Evolutionary conservation across 2,888 invertebrate genomes (phyloP), one percentile per base, ranked within the genome.

Genomic region (Microdon myrmicae): DNA sequence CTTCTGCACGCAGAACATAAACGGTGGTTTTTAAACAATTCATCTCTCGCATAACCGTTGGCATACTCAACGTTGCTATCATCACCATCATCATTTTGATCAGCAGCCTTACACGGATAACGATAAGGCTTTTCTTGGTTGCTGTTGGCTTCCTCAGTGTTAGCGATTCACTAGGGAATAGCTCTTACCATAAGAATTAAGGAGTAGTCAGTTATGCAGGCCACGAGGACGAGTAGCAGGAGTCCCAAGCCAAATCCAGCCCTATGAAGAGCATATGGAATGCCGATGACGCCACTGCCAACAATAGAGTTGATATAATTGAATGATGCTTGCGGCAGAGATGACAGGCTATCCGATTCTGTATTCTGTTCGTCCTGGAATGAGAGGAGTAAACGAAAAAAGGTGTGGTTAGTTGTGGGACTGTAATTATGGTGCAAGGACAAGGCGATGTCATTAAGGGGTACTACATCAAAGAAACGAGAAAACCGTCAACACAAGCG

Each of bases 261-360:
- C 73, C 90, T 86, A 71, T 88, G 87, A 4, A 92, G 81, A 0
- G 92, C 91, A 77, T 88, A 92, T n/a, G 90, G 89, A 77, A 90
- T 89, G 49, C 92, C 92, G 73, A 92, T 92, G 47, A 92, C 89
- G 66, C 92, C 92, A 72, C 91, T 91, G 54, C 92, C 92, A 67
- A 92, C 88, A 75, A 92, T 92, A 38, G 91, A 91, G 81, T 92
- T 92, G 74, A 92, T 90, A 79, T 90, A 92, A 82, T 92, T 92
- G 79, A 92, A 92, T 78, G 90, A 89, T 67, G 91, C 90, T 81
- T 87, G 85, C 17, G 89, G 87, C 68, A 89, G 80, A 61, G 89
- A 86, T 70, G 85, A 87, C 70, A 85, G 84, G 71, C 85, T 84
- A 54, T 86, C 85, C 37, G 56, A 58, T 38, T 64, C 64, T 48